phyloP scores from a whole-genome alignment of 2,888 invertebrate genomes.

The Leptinotarsa peninsularis region DNA sequence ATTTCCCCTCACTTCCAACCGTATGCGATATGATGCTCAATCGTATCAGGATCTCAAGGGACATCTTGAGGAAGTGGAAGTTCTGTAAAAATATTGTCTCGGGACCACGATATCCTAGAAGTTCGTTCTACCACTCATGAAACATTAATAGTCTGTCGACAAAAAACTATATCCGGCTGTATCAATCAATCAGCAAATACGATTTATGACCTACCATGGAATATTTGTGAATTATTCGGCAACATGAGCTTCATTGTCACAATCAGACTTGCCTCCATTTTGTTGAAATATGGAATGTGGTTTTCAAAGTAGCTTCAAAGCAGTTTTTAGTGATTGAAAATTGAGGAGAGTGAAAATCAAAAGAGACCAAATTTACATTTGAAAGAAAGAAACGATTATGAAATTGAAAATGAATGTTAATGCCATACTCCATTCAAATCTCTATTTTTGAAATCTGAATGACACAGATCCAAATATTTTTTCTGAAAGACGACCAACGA shows the following conservation, averaged over 20 bases:
- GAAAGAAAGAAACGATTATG: too few relatives aligned
- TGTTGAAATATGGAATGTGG: not conserved
- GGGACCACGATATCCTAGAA: constrained; percentile 52
- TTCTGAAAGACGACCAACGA: too few relatives aligned
- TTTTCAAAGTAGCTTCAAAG: not conserved
- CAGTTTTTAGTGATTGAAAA: too few relatives aligned
- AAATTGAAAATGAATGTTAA: too few relatives aligned
- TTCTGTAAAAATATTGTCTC: constrained; percentile 55
- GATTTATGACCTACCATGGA: not conserved
- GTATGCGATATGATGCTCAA: constrained; percentile 60
- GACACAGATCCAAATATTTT: too few relatives aligned
- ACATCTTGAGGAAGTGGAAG: constrained; percentile 55
- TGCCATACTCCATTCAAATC: too few relatives aligned
- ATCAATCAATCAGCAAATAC: not conserved
- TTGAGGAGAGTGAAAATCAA: too few relatives aligned
- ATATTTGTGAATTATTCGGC: not conserved
- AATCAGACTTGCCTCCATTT: too few relatives aligned
- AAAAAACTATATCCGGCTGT: not conserved
- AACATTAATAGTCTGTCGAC: constrained; percentile 39
- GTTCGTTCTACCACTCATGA: constrained; percentile 49
- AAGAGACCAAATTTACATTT: too few relatives aligned
- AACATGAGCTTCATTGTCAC: not conserved
- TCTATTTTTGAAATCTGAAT: too few relatives aligned
- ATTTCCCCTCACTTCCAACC: constrained; percentile 36
- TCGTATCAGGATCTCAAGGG: constrained; percentile 61